Conservation (phyloP, 1,140 invertebrate genomes). For the Drosophila bocki region DNA sequence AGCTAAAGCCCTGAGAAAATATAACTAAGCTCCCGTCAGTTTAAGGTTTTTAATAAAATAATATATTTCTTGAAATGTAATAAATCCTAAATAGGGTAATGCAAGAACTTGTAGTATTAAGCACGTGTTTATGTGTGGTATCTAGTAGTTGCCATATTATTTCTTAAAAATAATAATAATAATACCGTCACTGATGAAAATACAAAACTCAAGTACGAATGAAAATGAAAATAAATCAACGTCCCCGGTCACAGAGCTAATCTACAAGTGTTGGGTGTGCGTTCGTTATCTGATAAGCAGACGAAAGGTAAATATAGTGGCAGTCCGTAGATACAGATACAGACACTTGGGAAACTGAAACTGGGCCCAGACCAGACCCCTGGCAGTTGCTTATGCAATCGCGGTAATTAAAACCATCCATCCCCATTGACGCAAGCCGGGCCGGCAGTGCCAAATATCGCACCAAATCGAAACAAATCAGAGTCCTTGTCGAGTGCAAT, state of each 20-base stretch:
- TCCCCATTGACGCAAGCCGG: slow-evolving; percentile 51
- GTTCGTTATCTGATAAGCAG: slow-evolving; percentile 64
- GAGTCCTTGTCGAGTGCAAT: slow-evolving; percentile 47
- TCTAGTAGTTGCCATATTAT: neutral
- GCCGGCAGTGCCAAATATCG: slow-evolving; percentile 58
- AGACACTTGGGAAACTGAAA: slow-evolving; percentile 29
- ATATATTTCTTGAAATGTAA: neutral
- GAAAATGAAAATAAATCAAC: slow-evolving; percentile 42
- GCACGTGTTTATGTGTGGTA: neutral
- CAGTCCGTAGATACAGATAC: slow-evolving; percentile 35
- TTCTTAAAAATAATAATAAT: neutral
- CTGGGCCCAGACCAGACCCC: slow-evolving; percentile 18
- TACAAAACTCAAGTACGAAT: slow-evolving; percentile 27
- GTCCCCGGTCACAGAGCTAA: slow-evolving; percentile 32
- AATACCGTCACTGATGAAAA: neutral
- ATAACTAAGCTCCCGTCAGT: neutral
- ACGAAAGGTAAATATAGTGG: slow-evolving; percentile 38
- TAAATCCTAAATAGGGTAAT: neutral
- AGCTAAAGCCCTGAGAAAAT: slow-evolving; percentile 2
- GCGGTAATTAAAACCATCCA: slow-evolving; percentile 37
- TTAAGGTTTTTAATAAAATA: neutral
- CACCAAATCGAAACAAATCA: slow-evolving; percentile 36
- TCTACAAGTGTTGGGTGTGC: slow-evolving; percentile 54
- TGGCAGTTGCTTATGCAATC: slow-evolving; percentile 53
- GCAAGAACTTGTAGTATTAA: too few species aligned